Percentiles rank a stretch among this genome's conserved stretches.
Conservation (phyloP, 1,140 invertebrate species). For the Anoplolepis gracilipes region DNA sequence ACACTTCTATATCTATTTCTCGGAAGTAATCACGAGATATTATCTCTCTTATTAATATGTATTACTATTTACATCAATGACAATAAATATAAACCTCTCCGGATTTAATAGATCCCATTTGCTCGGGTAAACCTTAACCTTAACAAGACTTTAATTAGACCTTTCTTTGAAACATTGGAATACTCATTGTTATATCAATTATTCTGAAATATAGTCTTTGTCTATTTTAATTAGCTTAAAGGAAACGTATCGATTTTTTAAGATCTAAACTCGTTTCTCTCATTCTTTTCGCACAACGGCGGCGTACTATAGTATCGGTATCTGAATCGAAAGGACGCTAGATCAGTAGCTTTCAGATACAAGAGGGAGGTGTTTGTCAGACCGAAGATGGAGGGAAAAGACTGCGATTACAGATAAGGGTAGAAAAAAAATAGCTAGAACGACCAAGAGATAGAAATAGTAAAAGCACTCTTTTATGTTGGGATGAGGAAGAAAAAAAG, state of each 20-base stretch:
- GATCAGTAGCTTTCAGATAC: constrained; percentile 78
- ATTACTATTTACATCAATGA: neutral
- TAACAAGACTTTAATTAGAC: neutral
- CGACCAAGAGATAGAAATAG: constrained; percentile 55
- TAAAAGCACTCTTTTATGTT: constrained; percentile 52
- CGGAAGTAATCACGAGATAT: neutral
- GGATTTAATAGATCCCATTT: neutral
- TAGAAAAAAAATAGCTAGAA: constrained; percentile 65
- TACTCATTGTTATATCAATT: neutral
- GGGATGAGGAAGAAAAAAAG: constrained; percentile 49
- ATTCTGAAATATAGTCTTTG: neutral
- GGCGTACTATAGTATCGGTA: constrained; percentile 55
- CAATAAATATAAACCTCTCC: neutral
- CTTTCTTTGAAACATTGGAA: neutral
- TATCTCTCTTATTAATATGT: neutral
- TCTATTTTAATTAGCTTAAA: neutral
- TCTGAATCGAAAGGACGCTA: constrained; percentile 73
- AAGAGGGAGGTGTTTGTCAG: constrained; percentile 80
- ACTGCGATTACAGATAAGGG: constrained; percentile 83
- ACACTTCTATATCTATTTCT: neutral
- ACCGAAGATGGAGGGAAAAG: constrained; percentile 75
- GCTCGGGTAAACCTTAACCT: no score
- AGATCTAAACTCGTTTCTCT: neutral
- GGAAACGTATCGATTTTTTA: neutral
- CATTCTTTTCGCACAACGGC: constrained; percentile 46